Evolutionary conservation across 2,888 invertebrate genomes (phyloP), one percentile per base, ranked within the genome.

Genomic region (Keiferia lycopersicella): DNA sequence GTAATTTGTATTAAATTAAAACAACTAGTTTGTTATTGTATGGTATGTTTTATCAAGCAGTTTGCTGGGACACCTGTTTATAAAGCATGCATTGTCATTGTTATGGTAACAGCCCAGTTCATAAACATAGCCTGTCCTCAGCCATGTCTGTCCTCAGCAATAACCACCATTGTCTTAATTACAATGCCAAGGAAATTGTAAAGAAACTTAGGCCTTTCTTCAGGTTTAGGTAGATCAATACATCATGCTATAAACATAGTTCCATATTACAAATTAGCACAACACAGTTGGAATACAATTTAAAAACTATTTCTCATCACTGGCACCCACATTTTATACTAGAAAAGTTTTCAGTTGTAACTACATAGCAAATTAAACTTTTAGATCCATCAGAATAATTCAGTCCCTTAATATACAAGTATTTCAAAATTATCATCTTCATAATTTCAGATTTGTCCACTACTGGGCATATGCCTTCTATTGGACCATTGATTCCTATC

Each of bases 131-230:
- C 34, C n/a, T n/a, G n/a, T n/a, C n/a, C n/a, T n/a, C n/a, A 12
- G 22, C 11, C 41, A 20, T 26, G 59, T 62, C 61, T 66, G 64
- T 65, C 59, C 41, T 10, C 34, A 34, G 59, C 30, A 48, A 67
- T 67, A 66, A 67, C 57, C 66, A 38, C 68, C 66, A 67, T 68
- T 68, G 68, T 68, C 61, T 61, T 57, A 56, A 65, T 41, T 62
- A 56, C 59, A 59, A 65, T 65, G 48, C 34, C 34, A n/a, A 58
- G 58, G 39, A 58, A 39, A 58, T 20, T 16, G 34, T 16, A 34
- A 34, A 34, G 26, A 56, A 34, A 26, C 30, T 30, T 56, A 16
- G 22, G 3, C 34, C 2, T 14, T 26, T 56, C 22, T 30, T 56
- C 18, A 51, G 45, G n/a, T 16, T 45, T 11, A n/a, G 3, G 18